Evolutionary conservation across 2,888 invertebrate species (phyloP).

Genomic region (Gortyna flavago): DNA sequence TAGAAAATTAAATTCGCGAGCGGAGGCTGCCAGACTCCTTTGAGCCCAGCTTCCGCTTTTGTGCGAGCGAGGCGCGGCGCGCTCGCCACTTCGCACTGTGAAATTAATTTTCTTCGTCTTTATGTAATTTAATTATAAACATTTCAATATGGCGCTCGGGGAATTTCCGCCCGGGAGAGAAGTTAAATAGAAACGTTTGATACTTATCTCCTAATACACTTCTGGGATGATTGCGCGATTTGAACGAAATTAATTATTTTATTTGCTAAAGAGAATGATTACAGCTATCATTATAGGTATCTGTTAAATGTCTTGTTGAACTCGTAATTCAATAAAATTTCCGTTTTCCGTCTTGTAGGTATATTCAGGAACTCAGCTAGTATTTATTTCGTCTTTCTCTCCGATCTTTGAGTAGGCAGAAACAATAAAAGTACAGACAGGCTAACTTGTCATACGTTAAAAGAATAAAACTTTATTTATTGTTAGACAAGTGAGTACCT

Average conservation of each 20-base stretch:
- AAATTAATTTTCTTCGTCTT: slow-evolving; percentile 91
- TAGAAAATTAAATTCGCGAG: slow-evolving; percentile 88
- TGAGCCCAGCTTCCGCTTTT: slow-evolving; percentile 85
- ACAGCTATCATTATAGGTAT: slow-evolving; percentile 62
- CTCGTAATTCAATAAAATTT: slow-evolving; percentile 12
- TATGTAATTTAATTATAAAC: slow-evolving; percentile 91
- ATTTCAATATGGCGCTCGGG: slow-evolving; percentile 90
- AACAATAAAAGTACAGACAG: background rate
- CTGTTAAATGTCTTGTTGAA: slow-evolving; percentile 31
- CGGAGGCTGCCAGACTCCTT: slow-evolving; percentile 82
- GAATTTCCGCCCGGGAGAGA: slow-evolving; percentile 88
- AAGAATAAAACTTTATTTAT: background rate
- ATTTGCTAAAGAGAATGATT: slow-evolving; percentile 71
- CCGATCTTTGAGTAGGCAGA: background rate
- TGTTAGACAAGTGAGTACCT: background rate
- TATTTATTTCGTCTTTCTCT: background rate
- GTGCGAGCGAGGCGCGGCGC: slow-evolving; percentile 73
- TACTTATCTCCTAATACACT: slow-evolving; percentile 90
- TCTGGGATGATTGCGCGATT: slow-evolving; percentile 88
- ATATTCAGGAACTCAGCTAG: background rate
- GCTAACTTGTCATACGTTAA: background rate
- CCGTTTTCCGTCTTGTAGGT: background rate
- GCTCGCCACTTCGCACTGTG: slow-evolving; percentile 89
- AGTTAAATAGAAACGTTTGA: slow-evolving; percentile 90
- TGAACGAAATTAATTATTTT: slow-evolving; percentile 84